Conservation (phyloP, 2,113 vertebrate species). For the Eretmochelys imbricata region DNA sequence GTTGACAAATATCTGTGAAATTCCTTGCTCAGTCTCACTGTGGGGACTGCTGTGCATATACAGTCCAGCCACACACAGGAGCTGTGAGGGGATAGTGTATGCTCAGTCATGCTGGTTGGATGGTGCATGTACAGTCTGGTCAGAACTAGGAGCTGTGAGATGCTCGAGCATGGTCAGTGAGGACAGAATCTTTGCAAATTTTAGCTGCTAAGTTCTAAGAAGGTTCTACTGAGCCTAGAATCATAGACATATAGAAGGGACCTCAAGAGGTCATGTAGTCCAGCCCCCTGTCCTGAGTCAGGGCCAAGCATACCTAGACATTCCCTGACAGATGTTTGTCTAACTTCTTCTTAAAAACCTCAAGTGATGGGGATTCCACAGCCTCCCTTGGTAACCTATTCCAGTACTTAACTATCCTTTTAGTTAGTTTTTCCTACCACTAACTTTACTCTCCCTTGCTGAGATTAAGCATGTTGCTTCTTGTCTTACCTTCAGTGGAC, state of each 20-base stretch:
- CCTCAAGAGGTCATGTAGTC: no score
- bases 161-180: not conserved
- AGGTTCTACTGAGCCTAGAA: not conserved
- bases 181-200: not conserved
- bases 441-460: no score
- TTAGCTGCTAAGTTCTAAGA: not conserved
- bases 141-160: not conserved
- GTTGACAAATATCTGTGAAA: not conserved
- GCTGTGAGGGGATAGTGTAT: not conserved
- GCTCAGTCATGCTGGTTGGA: not conserved
- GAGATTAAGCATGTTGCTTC: no score
- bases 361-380: no score
- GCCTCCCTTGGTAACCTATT: no score
- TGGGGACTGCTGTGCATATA: not conserved
- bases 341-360: no score
- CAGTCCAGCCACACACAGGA: rapidly evolving
- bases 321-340: no score
- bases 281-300: no score
- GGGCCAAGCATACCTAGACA: no score
- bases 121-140: rapidly evolving
- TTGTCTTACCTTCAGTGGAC: no score
- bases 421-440: no score
- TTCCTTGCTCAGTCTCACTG: not conserved
- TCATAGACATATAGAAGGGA: not conserved
- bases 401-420: no score